Conservation (phyloP, 2,888 invertebrate species). For the Ecliptopera silaceata region DNA sequence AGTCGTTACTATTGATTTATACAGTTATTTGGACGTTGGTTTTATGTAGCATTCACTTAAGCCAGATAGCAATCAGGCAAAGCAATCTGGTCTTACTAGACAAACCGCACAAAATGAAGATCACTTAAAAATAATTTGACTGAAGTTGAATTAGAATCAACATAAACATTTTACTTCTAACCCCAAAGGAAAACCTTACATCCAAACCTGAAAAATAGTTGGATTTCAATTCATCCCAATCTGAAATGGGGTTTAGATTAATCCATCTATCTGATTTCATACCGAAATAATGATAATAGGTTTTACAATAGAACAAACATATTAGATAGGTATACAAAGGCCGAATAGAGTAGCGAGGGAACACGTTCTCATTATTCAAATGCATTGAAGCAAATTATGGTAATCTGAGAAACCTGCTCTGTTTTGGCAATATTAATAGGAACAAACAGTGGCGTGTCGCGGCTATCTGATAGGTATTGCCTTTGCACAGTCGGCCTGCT, state of each 20-base stretch:
- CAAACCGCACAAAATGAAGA: too few relatives aligned
- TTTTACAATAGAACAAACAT: slow-evolving; percentile 67
- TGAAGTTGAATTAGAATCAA: background rate
- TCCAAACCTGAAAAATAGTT: background rate
- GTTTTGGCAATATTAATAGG: slow-evolving; percentile 79
- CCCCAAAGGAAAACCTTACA: background rate
- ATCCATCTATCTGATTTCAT: slow-evolving; percentile 46
- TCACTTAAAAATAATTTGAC: too few relatives aligned
- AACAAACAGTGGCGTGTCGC: slow-evolving; percentile 63
- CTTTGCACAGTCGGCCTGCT: slow-evolving; percentile 47
- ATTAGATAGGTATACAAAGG: slow-evolving; percentile 62
- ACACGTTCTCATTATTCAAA: slow-evolving; percentile 81
- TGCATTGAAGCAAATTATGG: slow-evolving; percentile 82
- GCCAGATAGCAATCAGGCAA: too few relatives aligned
- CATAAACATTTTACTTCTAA: background rate
- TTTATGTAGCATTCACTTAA: background rate
- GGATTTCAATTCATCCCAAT: slow-evolving; percentile 32
- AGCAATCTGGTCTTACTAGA: too few relatives aligned
- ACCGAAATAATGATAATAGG: slow-evolving; percentile 55
- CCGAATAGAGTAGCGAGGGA: slow-evolving; percentile 58
- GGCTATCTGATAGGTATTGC: slow-evolving; percentile 44
- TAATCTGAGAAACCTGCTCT: slow-evolving; percentile 81
- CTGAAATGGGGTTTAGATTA: slow-evolving; percentile 40
- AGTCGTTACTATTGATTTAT: background rate
- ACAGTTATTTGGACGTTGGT: background rate